Evolutionary conservation across 2,888 invertebrate genomes (phyloP), one percentile per base, ranked within the genome.

Genomic region (Ichneumoninae sp.): DNA sequence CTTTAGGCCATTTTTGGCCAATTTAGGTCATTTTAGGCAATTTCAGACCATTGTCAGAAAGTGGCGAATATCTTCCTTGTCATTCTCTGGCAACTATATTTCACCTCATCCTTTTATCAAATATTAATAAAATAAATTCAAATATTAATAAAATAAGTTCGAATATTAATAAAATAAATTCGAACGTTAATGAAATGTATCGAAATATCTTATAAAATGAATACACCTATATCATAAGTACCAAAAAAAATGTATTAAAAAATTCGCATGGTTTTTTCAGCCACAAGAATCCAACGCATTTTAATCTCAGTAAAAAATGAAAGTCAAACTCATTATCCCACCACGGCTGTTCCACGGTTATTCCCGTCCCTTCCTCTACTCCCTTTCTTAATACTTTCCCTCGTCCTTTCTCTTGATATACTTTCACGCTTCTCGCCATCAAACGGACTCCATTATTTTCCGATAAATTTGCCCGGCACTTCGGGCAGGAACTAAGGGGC

Each of bases 391-490:
- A 6, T 44, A 78, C 19, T 69, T 54, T 70, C 50, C 52, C 40
- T 40, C 62, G 33, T 60, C 30, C 50, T 78, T 54, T 60, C 19
- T 69, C 50, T 69, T 33, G 40, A 16, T 19, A 60, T 19, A 50
- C 66, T 47, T 66, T 62, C 57, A 62, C 22, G 50, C 62, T 70
- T 79, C 50, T 26, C 74, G 80, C 57, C 86, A 72, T 79, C 85
- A 82, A 89, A 85, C 86, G 85, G 85, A 81, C 83, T 90, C 90
- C 88, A 90, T 90, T 90, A 89, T 89, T 89, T 90, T 83, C 86
- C 89, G 83, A 90, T 90, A 90, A 90, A 90, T 90, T 90, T 86
- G 81, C 85, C 47, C 79, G 85, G 87, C 87, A 84, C 89, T 89
- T 86, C 86, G 84, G 44, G 72, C 84, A 80, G 85, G 77, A 69